Base-by-base conservation (phyloP, 1,140 invertebrate genomes). In the Pogonognathellus flavescens region DNA sequence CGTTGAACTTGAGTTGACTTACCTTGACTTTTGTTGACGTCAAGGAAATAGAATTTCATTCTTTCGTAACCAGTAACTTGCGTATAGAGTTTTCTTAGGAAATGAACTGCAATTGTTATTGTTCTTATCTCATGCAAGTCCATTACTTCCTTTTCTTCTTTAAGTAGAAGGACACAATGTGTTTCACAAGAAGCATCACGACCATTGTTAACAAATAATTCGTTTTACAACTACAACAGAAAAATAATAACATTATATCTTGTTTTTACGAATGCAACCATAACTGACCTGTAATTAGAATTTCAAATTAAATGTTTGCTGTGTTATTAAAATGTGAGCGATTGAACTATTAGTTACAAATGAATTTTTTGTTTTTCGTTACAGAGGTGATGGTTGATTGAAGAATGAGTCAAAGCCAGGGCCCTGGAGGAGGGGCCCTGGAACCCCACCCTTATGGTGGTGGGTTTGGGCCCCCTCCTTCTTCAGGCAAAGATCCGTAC, bases 361-460 rank as follows among this genome's bases (percentile, higher is more conserved):
- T 8, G 8, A 9, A 81, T 41, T 62, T 62, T 62, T 62, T 3
- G 18, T 82, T 59, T 2, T 82, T 81, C 55, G 57, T 84, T 72
- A 5, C 84, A 88, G 87, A 55, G 20, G 80, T 55, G 70, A 88
- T 70, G 85, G 80, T 14, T 85, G 83, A 86, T 9, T 81, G 53
- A 85, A 83, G 20, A 53, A 88, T 88, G 88, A 87, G 85, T 81
- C 86, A 87, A 76, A 83, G 57, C 84, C 85, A 86, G 87, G 88
- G 84, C 82, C 87, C 86, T 41, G 88, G 88, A 25, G 88, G 88
- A 59, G 85, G 88, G 84, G 85, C 85, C 83, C 86, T 88, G 85
- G 88, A 88, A 59, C 81, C 86, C 80, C 85, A 87, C 82, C 86
- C 85, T 83, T 80, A 86, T 57, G 85, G 66, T 83, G 83, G 83